Evolutionary conservation across 2,888 invertebrate genomes (phyloP).

Genomic region (Tipula lateralis): DNA sequence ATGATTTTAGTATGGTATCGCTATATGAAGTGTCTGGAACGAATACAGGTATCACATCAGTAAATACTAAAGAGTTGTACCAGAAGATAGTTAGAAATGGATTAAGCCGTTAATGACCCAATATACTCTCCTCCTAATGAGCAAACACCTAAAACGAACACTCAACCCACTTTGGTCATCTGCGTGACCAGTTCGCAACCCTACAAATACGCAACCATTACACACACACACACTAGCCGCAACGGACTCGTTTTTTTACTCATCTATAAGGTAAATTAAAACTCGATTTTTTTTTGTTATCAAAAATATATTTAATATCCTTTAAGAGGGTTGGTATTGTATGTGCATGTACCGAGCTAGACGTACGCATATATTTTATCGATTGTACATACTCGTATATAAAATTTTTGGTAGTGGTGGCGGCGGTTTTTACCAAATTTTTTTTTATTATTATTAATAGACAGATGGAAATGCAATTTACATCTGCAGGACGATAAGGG

Average conservation of each 20-base stretch:
- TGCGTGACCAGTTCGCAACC: neutral
- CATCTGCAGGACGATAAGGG: conserved; percentile 27
- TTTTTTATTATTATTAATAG: neutral
- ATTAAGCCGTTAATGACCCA: no score
- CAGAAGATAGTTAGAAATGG: no score
- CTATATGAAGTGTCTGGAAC: no score
- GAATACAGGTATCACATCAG: no score
- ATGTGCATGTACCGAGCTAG: neutral
- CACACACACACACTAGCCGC: neutral
- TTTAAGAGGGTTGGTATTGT: neutral
- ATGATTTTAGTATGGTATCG: no score
- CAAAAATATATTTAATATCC: neutral
- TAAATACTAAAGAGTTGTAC: no score
- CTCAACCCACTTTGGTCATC: neutral
- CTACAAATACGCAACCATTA: neutral
- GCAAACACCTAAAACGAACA: no score
- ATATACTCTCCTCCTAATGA: no score
- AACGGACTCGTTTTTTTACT: neutral
- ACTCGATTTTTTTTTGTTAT: neutral
- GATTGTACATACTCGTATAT: neutral
- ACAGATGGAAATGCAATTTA: conserved; percentile 29
- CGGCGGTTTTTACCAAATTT: neutral
- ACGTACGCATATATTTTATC: neutral
- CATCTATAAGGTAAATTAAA: neutral
- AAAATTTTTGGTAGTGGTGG: neutral